These are phyloP conservation scores for Paramormyrops kingsleyae DNA, from an alignment of 2,113 vertebrate species.

Conservation along the genomic window DNA sequence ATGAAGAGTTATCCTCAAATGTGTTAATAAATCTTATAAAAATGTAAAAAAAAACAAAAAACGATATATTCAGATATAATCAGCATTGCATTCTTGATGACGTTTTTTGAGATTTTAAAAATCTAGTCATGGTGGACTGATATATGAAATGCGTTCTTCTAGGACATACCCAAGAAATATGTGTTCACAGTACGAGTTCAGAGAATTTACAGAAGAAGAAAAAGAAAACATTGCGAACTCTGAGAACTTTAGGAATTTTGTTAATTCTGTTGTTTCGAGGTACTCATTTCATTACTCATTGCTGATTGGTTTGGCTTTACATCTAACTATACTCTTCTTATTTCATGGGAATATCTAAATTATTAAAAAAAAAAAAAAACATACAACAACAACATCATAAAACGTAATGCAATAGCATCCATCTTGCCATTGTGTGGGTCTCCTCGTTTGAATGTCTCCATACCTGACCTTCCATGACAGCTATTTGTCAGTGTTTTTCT, in stretches of 20 bases:
- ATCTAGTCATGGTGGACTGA: neutral
- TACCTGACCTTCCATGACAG: neutral
- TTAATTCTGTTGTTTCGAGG: conserved; percentile 59
- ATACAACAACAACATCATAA: neutral
- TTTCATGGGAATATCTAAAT: neutral
- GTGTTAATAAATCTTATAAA: neutral
- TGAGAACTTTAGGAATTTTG: conserved; percentile 62
- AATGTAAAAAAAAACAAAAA: neutral
- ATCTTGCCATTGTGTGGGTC: neutral
- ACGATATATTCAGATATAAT: neutral
- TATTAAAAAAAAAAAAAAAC: neutral
- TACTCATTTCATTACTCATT: conserved; percentile 38
- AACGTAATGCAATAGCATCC: neutral
- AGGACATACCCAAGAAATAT: conserved; percentile 73
- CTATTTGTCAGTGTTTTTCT: neutral
- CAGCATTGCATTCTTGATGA: neutral
- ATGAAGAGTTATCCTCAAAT: neutral
- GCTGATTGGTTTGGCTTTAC: neutral
- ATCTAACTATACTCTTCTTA: neutral
- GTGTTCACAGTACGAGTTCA: conserved; percentile 66
- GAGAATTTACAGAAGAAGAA: conserved; percentile 64
- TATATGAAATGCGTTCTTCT: conserved; percentile 27
- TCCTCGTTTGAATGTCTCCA: neutral
- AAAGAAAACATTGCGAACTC: conserved; percentile 52
- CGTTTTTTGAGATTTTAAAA: neutral